These are phyloP conservation scores for Bombus confusus DNA, from an alignment of 1,140 invertebrate species.

Conservation along the genomic window DNA sequence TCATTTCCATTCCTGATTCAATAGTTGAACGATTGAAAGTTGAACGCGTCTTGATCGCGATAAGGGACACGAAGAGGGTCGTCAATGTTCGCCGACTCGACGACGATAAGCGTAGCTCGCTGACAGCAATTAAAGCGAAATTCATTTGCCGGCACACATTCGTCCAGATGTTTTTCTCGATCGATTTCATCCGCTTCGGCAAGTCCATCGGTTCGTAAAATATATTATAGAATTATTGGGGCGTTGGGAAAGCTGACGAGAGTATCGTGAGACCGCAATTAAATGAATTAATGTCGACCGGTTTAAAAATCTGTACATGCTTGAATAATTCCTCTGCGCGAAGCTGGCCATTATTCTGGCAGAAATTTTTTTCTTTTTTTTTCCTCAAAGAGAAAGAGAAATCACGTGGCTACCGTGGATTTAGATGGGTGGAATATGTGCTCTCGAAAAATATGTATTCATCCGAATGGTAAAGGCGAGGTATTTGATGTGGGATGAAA, in stretches of 20 bases:
- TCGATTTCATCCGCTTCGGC: not conserved
- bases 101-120: not conserved
- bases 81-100: slow-evolving; percentile 3
- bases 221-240: not conserved
- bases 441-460: not conserved
- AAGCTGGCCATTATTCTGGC: not conserved
- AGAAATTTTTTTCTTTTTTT: too few species aligned
- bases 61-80: not conserved
- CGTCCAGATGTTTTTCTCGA: not conserved
- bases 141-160: not conserved
- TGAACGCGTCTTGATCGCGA: not conserved
- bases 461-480: not conserved
- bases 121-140: slow-evolving; percentile 36
- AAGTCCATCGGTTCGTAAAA: not conserved
- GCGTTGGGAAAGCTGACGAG: not conserved
- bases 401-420: not conserved
- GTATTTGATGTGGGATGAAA: not conserved
- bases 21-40: not conserved
- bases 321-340: not conserved
- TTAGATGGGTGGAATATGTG: not conserved
- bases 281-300: slow-evolving; percentile 16
- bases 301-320: not conserved
- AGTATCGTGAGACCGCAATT: not conserved
- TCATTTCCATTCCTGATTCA: not conserved
- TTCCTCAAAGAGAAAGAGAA: not conserved